Evolutionary conservation across 2,888 invertebrate genomes (phyloP), one percentile per base, ranked within the genome.

Genomic region (Ophioninae sp.): DNA sequence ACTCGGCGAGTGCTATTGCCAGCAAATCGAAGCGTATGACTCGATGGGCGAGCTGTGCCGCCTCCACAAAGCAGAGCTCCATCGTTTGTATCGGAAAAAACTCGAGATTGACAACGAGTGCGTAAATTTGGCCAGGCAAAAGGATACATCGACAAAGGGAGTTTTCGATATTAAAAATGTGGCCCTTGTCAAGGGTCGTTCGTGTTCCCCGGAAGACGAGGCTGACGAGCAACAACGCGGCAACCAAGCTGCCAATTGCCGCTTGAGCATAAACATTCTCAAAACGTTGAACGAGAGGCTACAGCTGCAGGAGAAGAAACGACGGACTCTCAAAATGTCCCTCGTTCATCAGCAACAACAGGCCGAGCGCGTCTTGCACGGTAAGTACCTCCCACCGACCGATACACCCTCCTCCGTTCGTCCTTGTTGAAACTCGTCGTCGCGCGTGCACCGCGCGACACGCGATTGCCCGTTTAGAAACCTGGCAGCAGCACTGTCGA

Each of bases 321-420:
- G 95, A 90, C 94, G 95, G 85, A 95, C 95, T 91, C 91, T 96
- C 84, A 95, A 95, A 90, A 93, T 94, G 85, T 94, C 94, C 73
- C 93, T 95, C 82, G 94, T 95, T 84, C 95, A 95, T 88, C 95
- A 95, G 88, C 95, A 95, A 88, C 94, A 94, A 76, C 94, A 95
- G 87, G 94, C 95, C n/a, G 95, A 95, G 89, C 93, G 94, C 85
- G 93, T 95, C 77, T 93, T 95, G 90, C 95, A 95, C 92, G 94
- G 95, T 95, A 93, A 94, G 94, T 94, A 10, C 1, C 7, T 70
- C 20, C 30, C 3, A 2, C 7, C 21, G 20, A 50, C 17, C 13
- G 13, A 50, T 50, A 10, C 13, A 6, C 41, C 8, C 30, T 30
- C 30, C 2, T 30, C 3, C 30, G 30, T 30, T 30, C 30, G 30